Evolutionary conservation across 2,888 invertebrate genomes (phyloP), one percentile per base, ranked within the genome.

Genomic region (Stenodema calcarata): DNA sequence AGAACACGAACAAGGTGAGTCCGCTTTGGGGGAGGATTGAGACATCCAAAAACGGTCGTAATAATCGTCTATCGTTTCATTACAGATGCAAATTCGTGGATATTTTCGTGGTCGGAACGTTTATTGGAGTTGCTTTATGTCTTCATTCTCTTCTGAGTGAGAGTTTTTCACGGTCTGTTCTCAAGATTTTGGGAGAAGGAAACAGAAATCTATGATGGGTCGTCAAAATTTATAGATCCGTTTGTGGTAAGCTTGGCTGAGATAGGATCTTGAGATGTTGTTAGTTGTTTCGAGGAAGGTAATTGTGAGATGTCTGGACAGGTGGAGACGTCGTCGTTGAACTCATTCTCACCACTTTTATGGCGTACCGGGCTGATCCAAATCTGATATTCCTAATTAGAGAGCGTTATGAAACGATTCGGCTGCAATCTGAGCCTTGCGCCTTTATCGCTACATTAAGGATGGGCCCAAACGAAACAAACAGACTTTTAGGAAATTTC

Each of bases 161-260:
- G 12, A 23, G 27, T 23, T 62, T 62, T 62, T 18, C 78, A 27
- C 41, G 42, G 11, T 42, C 14, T 4, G 42, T 42, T 78, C 78
- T 44, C 78, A 75, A 75, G 42, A 78, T 23, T 78, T 44, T 6
- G 78, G n/a, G 23, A 78, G 18, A 78, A 44, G 78, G 18, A 78
- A 78, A 14, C n/a, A 27, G 78, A 44, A 44, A 78, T 78, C 78
- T 78, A 44, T 42, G 78, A 75, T 12, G 41, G 78, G 44, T 78
- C 78, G 41, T 42, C 44, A 44, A 78, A 78, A 78, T 78, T 78
- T 78, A 78, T 78, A 18, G 78, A 78, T 78, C 78, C 78, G 78
- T 44, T 78, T 44, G 44, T 44, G 44, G 78, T 78, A 42, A 44
- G 44, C 44, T 78, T 42, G 44, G 78, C n/a, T 9, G 75, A 35